A percentile compares a stretch with the other conserved stretches of the same genome.
Evolutionary conservation across 2,113 vertebrate species (phyloP).

Genomic region (Mandrillus leucophaeus): DNA sequence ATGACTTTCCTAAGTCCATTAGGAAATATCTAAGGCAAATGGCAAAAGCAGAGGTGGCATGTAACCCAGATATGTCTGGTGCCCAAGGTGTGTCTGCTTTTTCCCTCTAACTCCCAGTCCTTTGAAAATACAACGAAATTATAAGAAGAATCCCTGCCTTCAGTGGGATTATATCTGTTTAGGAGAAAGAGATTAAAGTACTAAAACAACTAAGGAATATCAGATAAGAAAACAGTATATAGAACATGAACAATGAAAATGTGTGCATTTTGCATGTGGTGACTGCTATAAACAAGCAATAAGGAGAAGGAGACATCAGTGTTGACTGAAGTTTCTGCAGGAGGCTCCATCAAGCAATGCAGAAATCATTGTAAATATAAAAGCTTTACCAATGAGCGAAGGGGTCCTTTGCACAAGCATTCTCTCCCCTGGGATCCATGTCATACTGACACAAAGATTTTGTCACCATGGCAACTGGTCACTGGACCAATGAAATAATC

Average conservation of each 20-base stretch:
- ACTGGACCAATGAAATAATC: conserved; percentile 79
- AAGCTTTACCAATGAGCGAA: conserved; percentile 70
- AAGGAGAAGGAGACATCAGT: not conserved
- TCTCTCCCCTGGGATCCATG: conserved; percentile 74
- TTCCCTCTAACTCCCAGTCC: not conserved
- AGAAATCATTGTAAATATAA: conserved; percentile 67
- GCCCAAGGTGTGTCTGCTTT: not conserved
- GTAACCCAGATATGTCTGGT: not conserved
- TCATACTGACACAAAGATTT: conserved; percentile 76
- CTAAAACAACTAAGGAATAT: conserved; percentile 18
- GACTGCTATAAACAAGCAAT: not conserved
- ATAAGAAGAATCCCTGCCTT: conserved; percentile 35
- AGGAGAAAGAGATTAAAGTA: conserved; percentile 24
- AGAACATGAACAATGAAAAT: conserved; percentile 40
- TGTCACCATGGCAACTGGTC: conserved; percentile 76
- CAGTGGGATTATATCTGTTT: conserved; percentile 29
- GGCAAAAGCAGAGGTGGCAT: not conserved
- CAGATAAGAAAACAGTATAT: not conserved
- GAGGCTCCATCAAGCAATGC: conserved; percentile 37
- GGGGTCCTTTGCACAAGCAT: conserved; percentile 77
- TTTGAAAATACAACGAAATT: conserved; percentile 1
- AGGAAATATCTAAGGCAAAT: not conserved
- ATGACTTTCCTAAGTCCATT: conserved; percentile 11
- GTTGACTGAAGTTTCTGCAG: conserved; percentile 22
- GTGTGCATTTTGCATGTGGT: not conserved